Base-by-base conservation (phyloP, 2,888 invertebrate genomes). In the Idaea straminata region DNA sequence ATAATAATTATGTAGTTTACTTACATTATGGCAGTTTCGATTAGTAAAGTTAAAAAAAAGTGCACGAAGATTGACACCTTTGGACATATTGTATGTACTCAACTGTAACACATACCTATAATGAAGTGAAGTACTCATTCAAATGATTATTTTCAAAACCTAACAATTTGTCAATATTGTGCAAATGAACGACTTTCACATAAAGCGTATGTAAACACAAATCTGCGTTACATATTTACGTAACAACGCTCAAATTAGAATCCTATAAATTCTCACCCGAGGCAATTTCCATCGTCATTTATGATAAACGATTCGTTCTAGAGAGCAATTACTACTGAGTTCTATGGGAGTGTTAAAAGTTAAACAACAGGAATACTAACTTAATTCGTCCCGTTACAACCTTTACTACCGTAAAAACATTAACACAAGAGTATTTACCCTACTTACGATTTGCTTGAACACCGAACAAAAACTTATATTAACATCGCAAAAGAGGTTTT, bases 231-330 rank as follows among this genome's bases (percentile, higher is more conserved):
- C 71, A 68, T 65, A 74, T 74, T 76, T 72, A 75, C 75, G 76
- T 73, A 79, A 80, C 81, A 81, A 80, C 79, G 71, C 74, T 75
- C 71, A 78, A 80, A 83, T 82, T 77, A 81, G 79, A 81, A 80
- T 78, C 74, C 81, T 74, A 81, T 81, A 82, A 80, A 80, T 79
- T 78, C 77, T 78, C 72, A 78, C 83, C 80, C 68, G 73, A 68
- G 83, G 83, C 79, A 72, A 79, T 83, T 85, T 83, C 81, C 87
- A 83, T 83, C 78, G 79, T 80, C 81, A 84, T 83, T 86, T 84
- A 85, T 85, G 87, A 89, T 89, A 89, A 88, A 85, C 86, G 85
- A 90, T 90, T 90, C 83, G 90, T 88, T 89, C 87, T 73, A 84
- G 85, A 76, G 80, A 79, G 82, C 86, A 89, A 90, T 91, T 89